Percentiles rank a stretch among this genome's conserved stretches.
phyloP scores from a whole-genome alignment of 2,888 invertebrate species.

The Trachelus troglodyta region DNA sequence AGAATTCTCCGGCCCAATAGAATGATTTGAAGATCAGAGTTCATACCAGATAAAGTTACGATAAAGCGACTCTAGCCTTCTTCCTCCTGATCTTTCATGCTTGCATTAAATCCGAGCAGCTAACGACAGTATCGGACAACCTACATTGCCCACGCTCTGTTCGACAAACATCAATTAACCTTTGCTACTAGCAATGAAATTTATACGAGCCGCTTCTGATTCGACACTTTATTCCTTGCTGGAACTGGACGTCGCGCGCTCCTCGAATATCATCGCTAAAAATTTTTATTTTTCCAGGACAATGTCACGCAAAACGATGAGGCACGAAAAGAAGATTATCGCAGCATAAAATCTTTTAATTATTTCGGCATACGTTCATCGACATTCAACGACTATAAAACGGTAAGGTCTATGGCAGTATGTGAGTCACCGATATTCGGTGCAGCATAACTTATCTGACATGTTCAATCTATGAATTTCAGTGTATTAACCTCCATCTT shows the following conservation, averaged over 20 bases:
- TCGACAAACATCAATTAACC: background rate
- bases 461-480: background rate
- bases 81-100: too few species aligned
- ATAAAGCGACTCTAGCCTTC: conserved; percentile 9
- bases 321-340: background rate
- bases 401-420: conserved; percentile 41
- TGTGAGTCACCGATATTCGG: background rate
- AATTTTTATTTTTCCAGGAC: background rate
- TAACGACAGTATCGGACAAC: background rate
- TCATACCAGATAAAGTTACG: conserved; percentile 45
- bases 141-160: background rate
- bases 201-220: background rate
- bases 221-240: background rate
- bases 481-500: background rate
- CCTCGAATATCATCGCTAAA: background rate
- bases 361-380: conserved; percentile 29
- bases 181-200: background rate
- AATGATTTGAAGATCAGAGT: conserved; percentile 54
- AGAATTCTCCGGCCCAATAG: conserved; percentile 6
- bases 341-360: background rate
- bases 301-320: background rate
- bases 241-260: background rate
- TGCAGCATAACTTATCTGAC: background rate
- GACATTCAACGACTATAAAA: conserved; percentile 50
- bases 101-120: too few species aligned